These are phyloP conservation scores for Dicentrarchus labrax DNA, from an alignment of 2,113 vertebrate species.

Conservation along the genomic window DNA sequence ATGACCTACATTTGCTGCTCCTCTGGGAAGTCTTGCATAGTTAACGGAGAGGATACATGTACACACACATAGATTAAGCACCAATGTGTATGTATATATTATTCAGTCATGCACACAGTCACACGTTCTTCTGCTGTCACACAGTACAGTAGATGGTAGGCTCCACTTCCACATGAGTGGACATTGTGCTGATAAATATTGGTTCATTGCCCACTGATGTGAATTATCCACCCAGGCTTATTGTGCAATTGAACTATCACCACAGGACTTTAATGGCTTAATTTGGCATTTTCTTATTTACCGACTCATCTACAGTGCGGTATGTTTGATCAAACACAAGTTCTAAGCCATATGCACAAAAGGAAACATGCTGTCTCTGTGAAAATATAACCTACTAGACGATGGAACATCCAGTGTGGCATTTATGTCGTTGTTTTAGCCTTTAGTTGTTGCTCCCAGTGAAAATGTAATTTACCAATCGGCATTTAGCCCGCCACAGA, in stretches of 20 bases:
- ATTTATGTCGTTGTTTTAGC: background rate
- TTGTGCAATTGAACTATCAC: conserved; percentile 18
- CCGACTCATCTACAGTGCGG: background rate
- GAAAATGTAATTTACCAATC: background rate
- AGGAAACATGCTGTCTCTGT: background rate
- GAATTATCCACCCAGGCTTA: background rate
- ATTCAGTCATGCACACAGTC: conserved; percentile 26
- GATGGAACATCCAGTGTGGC: background rate
- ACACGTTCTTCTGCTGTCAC: conserved; percentile 14
- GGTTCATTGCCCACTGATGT: conserved; percentile 19
- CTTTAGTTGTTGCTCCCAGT: background rate
- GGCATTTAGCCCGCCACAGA: background rate
- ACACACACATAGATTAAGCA: conserved; percentile 15
- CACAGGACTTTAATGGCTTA: conserved; percentile 11
- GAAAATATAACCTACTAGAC: background rate
- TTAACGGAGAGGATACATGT: conserved; percentile 21
- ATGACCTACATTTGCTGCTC: conserved; percentile 66
- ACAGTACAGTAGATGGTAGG: conserved; percentile 21
- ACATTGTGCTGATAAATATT: conserved; percentile 38
- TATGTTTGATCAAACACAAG: background rate
- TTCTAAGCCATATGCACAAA: background rate
- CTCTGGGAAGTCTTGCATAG: conserved; percentile 38
- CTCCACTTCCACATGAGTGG: conserved; percentile 37
- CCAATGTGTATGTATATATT: conserved; percentile 1
- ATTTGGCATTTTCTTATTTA: conserved; percentile 3